phyloP scores from a whole-genome alignment of 2,888 invertebrate genomes.

The Rhimphoctona megacephalus region DNA sequence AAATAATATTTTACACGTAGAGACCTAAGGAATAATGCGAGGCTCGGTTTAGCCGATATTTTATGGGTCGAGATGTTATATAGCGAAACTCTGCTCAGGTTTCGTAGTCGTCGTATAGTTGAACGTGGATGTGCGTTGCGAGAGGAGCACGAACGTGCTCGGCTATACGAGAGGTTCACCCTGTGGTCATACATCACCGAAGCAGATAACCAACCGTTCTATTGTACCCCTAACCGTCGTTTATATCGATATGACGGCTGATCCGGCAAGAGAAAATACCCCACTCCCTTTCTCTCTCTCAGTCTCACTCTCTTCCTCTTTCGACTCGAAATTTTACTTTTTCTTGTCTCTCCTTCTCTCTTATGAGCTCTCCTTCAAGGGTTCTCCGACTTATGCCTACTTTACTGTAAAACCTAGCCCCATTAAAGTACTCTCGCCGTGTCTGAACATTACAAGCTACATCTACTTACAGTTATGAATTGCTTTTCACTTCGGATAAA shows the following conservation, averaged over 20 bases:
- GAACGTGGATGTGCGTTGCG: slow-evolving; percentile 37
- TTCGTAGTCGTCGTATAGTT: slow-evolving; percentile 52
- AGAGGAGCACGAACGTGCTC: slow-evolving; percentile 46
- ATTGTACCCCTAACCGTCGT: slow-evolving; percentile 76
- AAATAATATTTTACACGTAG: slow-evolving; percentile 71
- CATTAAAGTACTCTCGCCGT: slow-evolving; percentile 5
- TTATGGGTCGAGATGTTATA: slow-evolving; percentile 61
- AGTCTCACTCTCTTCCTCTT: slow-evolving; percentile 38
- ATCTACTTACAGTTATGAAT: slow-evolving; percentile 3
- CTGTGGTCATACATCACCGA: slow-evolving; percentile 74
- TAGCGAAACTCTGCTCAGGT: slow-evolving; percentile 3
- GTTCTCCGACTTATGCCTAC: slow-evolving; percentile 21
- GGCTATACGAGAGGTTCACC: slow-evolving; percentile 62
- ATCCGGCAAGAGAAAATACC: slow-evolving; percentile 63
- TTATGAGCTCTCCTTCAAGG: background rate
- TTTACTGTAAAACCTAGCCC: slow-evolving; percentile 36
- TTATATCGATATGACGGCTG: slow-evolving; percentile 76
- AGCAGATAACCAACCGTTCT: slow-evolving; percentile 75
- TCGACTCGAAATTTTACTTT: background rate
- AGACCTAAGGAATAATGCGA: slow-evolving; percentile 71
- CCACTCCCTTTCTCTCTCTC: slow-evolving; percentile 20
- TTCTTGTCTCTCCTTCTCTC: background rate
- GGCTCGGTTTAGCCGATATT: slow-evolving; percentile 69
- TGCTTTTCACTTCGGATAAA: background rate
- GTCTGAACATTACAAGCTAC: slow-evolving; percentile 23